Evolutionary conservation across 2,797 vertebrate species (phyloP).

Genomic region (Pterois miles): DNA sequence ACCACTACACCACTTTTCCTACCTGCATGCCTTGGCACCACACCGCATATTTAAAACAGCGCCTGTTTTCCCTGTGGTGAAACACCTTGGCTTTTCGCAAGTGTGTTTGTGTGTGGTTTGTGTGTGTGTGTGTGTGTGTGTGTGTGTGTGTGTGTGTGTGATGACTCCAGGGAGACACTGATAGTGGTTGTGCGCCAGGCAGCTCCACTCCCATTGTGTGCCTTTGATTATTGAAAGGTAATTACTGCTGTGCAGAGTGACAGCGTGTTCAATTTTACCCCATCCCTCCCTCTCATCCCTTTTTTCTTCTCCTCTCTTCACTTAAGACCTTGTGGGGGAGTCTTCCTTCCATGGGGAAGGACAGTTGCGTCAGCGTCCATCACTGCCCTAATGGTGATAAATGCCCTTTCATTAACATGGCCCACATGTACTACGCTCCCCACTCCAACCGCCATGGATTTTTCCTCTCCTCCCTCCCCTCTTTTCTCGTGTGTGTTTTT

Average conservation of each 20-base stretch:
- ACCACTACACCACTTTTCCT: not conserved
- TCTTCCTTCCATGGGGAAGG: conserved; percentile 39
- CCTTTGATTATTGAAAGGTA: conserved; percentile 41
- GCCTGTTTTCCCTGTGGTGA: not conserved
- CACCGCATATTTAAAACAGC: conserved; percentile 18
- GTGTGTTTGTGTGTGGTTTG: not conserved
- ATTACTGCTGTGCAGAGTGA: conserved; percentile 23
- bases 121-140: not conserved
- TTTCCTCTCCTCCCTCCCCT: not conserved
- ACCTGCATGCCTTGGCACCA: not conserved
- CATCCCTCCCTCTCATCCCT: not conserved
- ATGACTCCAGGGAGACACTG: conserved; percentile 2
- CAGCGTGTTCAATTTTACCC: not conserved
- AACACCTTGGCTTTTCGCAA: not conserved
- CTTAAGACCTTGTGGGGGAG: conserved; percentile 1
- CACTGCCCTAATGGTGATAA: conserved; percentile 74
- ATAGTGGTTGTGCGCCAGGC: not conserved
- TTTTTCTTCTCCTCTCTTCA: not conserved
- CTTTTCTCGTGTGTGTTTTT: not conserved
- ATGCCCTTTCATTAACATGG: conserved; percentile 67
- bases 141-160: not conserved
- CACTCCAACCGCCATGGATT: conserved; percentile 14
- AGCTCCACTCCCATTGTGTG: not conserved
- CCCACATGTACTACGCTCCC: conserved; percentile 12
- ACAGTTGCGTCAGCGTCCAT: conserved; percentile 58